These are phyloP conservation scores for Conus betulinus DNA, from an alignment of 1,140 invertebrate species.

Conservation along the genomic window DNA sequence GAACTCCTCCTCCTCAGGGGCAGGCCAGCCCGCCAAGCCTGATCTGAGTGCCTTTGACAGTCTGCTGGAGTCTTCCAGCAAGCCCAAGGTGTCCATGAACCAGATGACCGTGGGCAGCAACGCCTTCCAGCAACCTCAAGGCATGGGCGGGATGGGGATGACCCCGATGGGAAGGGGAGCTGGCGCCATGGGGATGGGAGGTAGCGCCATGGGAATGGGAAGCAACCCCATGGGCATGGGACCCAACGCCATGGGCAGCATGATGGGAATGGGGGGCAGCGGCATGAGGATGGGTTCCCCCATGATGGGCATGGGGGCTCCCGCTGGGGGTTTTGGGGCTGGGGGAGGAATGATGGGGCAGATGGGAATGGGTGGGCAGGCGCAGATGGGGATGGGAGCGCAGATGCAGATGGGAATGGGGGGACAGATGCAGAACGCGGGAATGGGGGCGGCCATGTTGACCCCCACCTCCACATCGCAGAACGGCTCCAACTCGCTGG, in stretches of 20 bases:
- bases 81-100: background rate
- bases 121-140: background rate
- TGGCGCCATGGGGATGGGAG: conserved; percentile 2
- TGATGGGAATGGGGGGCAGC: background rate
- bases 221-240: background rate
- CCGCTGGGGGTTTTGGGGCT: background rate
- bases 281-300: background rate
- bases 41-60: conserved; percentile 33
- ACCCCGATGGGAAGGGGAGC: conserved; percentile 2
- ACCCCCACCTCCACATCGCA: conserved; percentile 3
- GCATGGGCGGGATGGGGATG: conserved; percentile 1
- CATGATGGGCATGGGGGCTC: background rate
- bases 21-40: background rate
- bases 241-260: background rate
- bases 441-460: background rate
- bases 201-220: background rate
- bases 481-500: conserved; percentile 3
- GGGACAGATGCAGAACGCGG: background rate
- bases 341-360: background rate
- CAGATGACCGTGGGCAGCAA: background rate
- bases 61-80: background rate
- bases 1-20: background rate
- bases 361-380: background rate
- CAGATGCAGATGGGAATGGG: too few species aligned
- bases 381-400: background rate